Conservation (phyloP, 1,140 invertebrate species). For the Bombus fervidus region DNA sequence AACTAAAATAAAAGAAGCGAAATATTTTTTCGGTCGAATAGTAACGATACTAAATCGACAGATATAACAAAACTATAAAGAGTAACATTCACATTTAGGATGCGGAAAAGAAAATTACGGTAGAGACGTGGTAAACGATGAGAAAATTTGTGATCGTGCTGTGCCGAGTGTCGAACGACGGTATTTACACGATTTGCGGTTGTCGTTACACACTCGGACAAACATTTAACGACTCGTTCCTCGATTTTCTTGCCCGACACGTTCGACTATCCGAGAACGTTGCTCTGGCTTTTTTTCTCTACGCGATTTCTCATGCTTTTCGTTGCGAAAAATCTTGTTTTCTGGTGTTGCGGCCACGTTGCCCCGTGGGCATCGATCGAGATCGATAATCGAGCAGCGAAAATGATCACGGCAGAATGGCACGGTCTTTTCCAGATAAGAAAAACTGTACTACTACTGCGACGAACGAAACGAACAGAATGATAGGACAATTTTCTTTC, state of each 20-base stretch:
- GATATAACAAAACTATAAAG: not conserved
- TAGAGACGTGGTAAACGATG: not conserved
- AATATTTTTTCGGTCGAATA: not conserved
- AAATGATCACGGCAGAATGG: not conserved
- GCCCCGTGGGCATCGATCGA: not conserved
- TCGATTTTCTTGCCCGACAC: not conserved
- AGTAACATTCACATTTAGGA: too few species aligned
- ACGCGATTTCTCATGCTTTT: not conserved
- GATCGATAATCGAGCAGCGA: conserved; percentile 29
- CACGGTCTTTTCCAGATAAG: not conserved
- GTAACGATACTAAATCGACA: not conserved
- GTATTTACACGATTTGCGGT: conserved; percentile 1
- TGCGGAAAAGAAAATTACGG: too few species aligned
- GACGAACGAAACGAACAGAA: conserved; percentile 11
- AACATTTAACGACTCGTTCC: not conserved
- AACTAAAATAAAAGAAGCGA: conserved; percentile 52
- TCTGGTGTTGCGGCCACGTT: not conserved
- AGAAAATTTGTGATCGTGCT: conserved; percentile 16
- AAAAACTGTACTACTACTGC: not conserved
- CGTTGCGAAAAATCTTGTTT: not conserved
- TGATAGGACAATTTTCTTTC: conserved; percentile 18
- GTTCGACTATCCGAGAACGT: not conserved
- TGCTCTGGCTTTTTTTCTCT: not conserved
- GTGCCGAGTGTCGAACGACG: not conserved
- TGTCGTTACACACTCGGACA: not conserved